Conservation (phyloP, 2,888 invertebrate species). For the Cetonia aurata region DNA sequence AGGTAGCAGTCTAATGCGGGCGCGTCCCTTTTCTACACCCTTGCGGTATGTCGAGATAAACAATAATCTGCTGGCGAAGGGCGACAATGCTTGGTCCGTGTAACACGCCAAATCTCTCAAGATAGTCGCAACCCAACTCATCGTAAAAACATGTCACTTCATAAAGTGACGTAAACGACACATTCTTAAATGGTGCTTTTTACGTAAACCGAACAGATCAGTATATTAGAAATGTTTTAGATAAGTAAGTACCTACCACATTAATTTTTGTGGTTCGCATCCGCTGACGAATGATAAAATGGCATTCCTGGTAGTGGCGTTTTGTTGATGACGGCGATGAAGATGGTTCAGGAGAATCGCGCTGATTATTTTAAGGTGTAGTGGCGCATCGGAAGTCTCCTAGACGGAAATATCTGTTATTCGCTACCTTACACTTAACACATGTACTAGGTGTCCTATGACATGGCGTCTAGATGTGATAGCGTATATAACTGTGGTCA, state of each 20-base stretch:
- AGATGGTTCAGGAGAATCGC: slow-evolving; percentile 2
- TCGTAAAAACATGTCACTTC: no score
- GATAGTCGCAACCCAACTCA: slow-evolving; percentile 3
- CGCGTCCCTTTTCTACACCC: slow-evolving; percentile 41
- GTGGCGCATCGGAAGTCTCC: slow-evolving; percentile 33
- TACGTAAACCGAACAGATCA: no score
- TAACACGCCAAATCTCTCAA: slow-evolving; percentile 21
- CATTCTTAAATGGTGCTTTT: no score
- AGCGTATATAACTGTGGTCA: slow-evolving; percentile 33
- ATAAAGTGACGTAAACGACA: no score
- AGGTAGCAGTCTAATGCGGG: slow-evolving; percentile 33
- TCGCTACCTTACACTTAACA: slow-evolving; percentile 52
- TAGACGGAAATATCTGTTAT: slow-evolving; percentile 43
- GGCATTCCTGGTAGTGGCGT: slow-evolving; percentile 16
- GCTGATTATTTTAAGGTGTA: neutral
- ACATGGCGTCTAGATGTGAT: slow-evolving; percentile 49
- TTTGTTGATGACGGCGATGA: slow-evolving; percentile 6
- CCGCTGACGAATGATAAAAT: slow-evolving; percentile 20
- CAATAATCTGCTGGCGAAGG: slow-evolving; percentile 24
- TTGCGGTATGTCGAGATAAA: slow-evolving; percentile 36
- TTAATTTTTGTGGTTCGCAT: slow-evolving; percentile 2
- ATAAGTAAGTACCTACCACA: no score
- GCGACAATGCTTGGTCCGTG: slow-evolving; percentile 30
- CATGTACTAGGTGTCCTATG: slow-evolving; percentile 51
- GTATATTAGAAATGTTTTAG: no score